These are phyloP conservation scores for Tetramorium simillimum DNA, from an alignment of 1,140 invertebrate species.

Conservation along the genomic window DNA sequence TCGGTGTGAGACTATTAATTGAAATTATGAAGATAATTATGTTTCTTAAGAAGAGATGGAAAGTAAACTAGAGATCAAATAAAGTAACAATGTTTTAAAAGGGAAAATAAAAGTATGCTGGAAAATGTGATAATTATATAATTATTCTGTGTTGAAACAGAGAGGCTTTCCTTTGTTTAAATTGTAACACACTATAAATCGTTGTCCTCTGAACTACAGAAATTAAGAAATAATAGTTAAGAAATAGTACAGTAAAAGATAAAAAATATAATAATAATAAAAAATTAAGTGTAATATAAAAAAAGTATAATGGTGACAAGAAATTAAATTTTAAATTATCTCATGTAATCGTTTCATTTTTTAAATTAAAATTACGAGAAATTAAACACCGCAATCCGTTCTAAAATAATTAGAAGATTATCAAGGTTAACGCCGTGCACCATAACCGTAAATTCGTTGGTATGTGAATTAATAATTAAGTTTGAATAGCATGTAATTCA, in stretches of 20 bases:
- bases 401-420: neutral
- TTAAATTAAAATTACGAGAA: neutral
- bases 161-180: neutral
- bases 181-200: neutral
- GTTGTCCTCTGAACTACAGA: neutral
- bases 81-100: neutral
- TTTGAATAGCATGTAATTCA: constrained; percentile 26
- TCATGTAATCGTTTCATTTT: neutral
- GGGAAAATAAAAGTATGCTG: neutral
- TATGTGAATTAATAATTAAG: constrained; percentile 29
- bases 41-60: neutral
- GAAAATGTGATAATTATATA: neutral
- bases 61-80: neutral
- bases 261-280: neutral
- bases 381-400: neutral
- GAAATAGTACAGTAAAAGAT: neutral
- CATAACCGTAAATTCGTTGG: neutral
- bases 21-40: neutral
- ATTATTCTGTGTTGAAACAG: neutral
- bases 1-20: too few species aligned
- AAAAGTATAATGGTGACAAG: neutral
- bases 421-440: neutral
- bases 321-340: neutral
- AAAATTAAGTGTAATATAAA: neutral
- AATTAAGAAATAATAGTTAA: constrained; percentile 10